phyloP scores from a whole-genome alignment of 2,888 invertebrate species.

The Limnephilus marmoratus region DNA sequence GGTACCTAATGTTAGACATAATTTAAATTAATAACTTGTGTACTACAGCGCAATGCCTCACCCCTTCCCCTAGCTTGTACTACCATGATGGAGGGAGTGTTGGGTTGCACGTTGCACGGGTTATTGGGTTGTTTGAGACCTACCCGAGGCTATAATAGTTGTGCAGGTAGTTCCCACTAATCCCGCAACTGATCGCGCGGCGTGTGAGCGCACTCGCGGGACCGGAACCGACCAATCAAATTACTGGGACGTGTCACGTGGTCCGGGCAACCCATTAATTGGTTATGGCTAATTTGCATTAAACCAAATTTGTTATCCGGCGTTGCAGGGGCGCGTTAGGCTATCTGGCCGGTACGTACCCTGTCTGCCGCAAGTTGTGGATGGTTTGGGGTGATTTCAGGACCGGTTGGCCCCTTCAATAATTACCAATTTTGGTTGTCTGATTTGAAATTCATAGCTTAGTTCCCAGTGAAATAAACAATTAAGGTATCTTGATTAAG shows the following conservation, averaged over 20 bases:
- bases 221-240: constrained; percentile 38
- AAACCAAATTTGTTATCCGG: constrained; percentile 30
- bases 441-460: too few species aligned
- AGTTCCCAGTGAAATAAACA: too few species aligned
- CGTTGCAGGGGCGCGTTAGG: not conserved
- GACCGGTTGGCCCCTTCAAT: not conserved
- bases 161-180: not conserved
- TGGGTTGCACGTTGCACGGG: not conserved
- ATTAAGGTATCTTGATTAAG: too few species aligned
- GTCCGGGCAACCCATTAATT: constrained; percentile 47
- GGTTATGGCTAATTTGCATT: constrained; percentile 52
- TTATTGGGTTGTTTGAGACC: not conserved
- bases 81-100: not conserved
- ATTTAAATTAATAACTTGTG: too few species aligned
- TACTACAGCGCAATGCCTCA: not conserved
- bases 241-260: constrained; percentile 38
- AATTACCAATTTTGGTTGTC: not conserved
- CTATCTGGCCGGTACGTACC: not conserved
- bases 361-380: not conserved
- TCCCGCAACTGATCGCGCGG: not conserved
- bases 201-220: constrained; percentile 23
- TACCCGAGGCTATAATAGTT: not conserved
- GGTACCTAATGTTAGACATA: too few species aligned
- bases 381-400: not conserved
- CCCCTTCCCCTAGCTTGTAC: not conserved